phyloP scores from a whole-genome alignment of 2,113 vertebrate genomes.

The Sakesphorus luctuosus region DNA sequence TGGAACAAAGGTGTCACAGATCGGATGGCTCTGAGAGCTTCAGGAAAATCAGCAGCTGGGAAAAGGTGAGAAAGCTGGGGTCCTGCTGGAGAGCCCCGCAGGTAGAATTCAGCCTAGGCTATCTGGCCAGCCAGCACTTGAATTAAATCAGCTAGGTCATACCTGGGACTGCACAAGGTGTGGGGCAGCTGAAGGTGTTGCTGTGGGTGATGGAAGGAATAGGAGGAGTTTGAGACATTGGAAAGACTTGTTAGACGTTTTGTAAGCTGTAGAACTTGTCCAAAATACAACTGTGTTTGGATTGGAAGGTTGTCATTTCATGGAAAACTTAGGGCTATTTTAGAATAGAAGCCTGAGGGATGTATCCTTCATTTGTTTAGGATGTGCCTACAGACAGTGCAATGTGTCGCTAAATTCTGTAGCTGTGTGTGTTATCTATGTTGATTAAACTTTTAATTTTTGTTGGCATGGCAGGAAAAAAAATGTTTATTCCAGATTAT shows the following conservation, averaged over 20 bases:
- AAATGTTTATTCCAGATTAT: background rate
- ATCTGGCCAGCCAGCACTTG: background rate
- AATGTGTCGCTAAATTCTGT: background rate
- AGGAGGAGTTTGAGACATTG: background rate
- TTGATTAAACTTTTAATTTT: background rate
- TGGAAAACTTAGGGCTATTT: background rate
- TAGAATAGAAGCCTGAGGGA: background rate
- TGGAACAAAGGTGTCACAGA: background rate
- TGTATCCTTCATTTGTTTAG: background rate
- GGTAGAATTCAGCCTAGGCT: background rate
- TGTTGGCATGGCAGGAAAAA: background rate
- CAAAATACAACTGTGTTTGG: background rate
- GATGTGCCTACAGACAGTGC: background rate
- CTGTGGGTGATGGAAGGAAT: background rate
- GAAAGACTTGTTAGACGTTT: background rate
- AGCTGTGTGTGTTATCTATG: background rate
- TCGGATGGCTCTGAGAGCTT: background rate
- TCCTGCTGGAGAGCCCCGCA: background rate
- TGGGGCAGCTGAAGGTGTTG: background rate
- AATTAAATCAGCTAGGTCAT: background rate
- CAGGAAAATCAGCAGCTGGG: background rate
- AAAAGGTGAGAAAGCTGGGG: background rate
- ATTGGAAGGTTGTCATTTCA: background rate
- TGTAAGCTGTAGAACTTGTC: background rate
- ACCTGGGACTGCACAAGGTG: accelerated